Base-by-base conservation (phyloP, 2,888 invertebrate species). In the Sphinx pinastri region DNA sequence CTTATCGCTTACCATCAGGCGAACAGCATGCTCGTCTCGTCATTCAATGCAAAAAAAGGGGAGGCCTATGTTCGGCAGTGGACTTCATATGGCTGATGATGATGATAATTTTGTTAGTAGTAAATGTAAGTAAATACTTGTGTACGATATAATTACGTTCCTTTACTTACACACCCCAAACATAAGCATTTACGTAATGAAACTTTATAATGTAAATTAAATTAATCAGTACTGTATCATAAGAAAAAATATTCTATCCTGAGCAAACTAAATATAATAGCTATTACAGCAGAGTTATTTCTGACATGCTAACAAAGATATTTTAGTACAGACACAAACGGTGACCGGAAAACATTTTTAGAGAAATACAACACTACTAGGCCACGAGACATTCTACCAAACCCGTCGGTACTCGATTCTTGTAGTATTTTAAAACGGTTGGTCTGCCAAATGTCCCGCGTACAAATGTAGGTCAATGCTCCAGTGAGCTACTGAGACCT, bases 391-490 rank as follows among this genome's bases (percentile, higher is more conserved):
- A 68, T 71, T 66, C 52, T 58, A 51, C 49, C 67, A 19, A 67
- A 70, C 67, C 55, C 70, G 70, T 75, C 75, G 74, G 72, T 77
- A 77, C 75, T 55, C 7, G 54, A n/a, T 0, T 54, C 54, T 76
- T 74, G 79, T 83, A 81, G 85, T 89, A 90, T 90, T 91, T 90
- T 87, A 88, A 83, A 87, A 77, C 79, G 77, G 74, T 74, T 75
- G 81, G 84, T 78, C 82, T 93, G 93, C 92, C 92, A 92, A 92
- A 86, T 89, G 88, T 87, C 85, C 84, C 89, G 80, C 79, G 76
- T 75, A 74, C 78, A 78, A 88, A 92, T 88, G 79, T 93, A 79
- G 93, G 93, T 92, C 93, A 93, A 92, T 93, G 93, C 89, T 92
- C 93, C 91, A 91, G 89, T 81, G 77, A 74, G 67, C 59, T 52